Evolutionary conservation across 2,797 vertebrate genomes (phyloP).

Genomic region (Enteromius argenteus): DNA sequence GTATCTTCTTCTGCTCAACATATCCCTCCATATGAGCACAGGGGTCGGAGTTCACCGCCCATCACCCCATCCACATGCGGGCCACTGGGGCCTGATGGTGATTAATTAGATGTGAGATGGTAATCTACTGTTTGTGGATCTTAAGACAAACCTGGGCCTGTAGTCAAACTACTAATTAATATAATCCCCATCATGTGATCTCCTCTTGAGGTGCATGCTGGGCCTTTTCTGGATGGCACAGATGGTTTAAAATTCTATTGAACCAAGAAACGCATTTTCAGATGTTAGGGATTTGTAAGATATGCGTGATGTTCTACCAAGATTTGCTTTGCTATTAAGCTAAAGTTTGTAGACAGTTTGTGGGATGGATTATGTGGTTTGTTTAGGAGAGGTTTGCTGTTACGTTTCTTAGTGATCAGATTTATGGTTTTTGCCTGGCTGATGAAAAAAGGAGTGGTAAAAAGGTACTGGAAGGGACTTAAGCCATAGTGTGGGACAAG

Average conservation of each 20-base stretch:
- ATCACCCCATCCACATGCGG: slow-evolving; percentile 8
- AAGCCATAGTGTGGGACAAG: not conserved
- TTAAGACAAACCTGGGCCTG: slow-evolving; percentile 10
- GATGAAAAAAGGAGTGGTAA: not conserved
- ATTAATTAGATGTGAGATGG: slow-evolving; percentile 47
- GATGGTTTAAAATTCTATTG: slow-evolving; percentile 45
- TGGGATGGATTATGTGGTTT: not conserved
- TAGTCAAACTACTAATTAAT: slow-evolving; percentile 52
- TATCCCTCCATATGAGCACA: slow-evolving; percentile 41
- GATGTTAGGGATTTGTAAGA: not conserved
- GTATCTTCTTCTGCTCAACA: slow-evolving; percentile 8
- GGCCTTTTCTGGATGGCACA: slow-evolving; percentile 36
- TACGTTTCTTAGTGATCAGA: not conserved
- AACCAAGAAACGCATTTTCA: slow-evolving; percentile 23
- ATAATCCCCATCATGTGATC: slow-evolving; percentile 44
- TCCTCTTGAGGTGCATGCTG: slow-evolving; percentile 26
- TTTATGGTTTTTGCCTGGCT: not conserved
- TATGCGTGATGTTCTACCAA: not conserved
- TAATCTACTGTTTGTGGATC: slow-evolving; percentile 32
- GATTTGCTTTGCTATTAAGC: not conserved
- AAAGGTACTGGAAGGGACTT: not conserved
- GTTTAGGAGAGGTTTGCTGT: not conserved
- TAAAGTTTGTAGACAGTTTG: not conserved
- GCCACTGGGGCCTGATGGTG: slow-evolving; percentile 24
- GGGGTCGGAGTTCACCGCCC: slow-evolving; percentile 53